Evolutionary conservation across 2,888 invertebrate species (phyloP).

Genomic region (Folsomia candida): DNA sequence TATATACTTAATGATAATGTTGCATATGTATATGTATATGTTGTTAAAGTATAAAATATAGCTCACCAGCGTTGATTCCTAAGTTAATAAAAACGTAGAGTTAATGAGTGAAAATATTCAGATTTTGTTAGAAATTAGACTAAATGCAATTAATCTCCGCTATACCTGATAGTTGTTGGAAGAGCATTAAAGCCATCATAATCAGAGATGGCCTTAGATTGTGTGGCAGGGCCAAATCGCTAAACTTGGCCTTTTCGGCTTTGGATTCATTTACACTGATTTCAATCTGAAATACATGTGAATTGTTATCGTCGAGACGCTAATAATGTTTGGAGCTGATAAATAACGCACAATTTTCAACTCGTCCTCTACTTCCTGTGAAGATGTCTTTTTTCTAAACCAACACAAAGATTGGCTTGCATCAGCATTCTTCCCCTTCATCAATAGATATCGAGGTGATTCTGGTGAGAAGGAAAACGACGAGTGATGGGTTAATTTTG

Average conservation of each 20-base stretch:
- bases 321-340: too few species aligned
- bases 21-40: too few species aligned
- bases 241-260: constrained; percentile 30
- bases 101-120: too few species aligned
- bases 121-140: too few species aligned
- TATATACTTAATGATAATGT: too few species aligned
- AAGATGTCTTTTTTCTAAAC: constrained; percentile 66
- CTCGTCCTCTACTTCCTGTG: constrained; percentile 47
- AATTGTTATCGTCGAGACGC: too few species aligned
- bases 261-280: constrained; percentile 39
- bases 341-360: constrained; percentile 34
- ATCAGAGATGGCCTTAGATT: constrained; percentile 64
- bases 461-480: too few species aligned
- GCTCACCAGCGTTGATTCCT: too few species aligned
- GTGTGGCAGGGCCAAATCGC: constrained; percentile 37
- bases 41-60: too few species aligned
- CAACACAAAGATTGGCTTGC: constrained; percentile 69
- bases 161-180: constrained; percentile 75
- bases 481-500: too few species aligned
- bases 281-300: constrained; percentile 34
- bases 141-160: too few species aligned
- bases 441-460: constrained; percentile 66
- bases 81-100: too few species aligned
- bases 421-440: constrained; percentile 59
- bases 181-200: constrained; percentile 75